Base-by-base conservation (phyloP, 2,797 vertebrate species). In the Pseudochromis fuscus region DNA sequence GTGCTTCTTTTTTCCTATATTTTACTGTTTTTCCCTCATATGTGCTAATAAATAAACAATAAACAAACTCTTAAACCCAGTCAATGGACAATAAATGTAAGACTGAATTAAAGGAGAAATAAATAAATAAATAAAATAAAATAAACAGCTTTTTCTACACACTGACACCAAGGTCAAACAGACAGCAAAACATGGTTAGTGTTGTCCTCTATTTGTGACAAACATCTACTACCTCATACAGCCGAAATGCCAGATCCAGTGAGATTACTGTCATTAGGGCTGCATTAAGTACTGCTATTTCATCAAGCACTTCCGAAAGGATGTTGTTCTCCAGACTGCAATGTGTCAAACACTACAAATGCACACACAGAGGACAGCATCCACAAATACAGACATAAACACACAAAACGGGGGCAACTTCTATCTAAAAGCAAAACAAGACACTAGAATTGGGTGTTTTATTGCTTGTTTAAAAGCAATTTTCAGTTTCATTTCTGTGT, bases 241-340 rank as follows among this genome's bases (percentile, higher is more conserved):
- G 44, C 30, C 52, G 35, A 86, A 79, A 84, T 13, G 73, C 21
- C 72, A 79, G 69, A 75, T 77, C 64, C 50, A 37, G 50, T 40
- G 23, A 81, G 77, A 90, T 91, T 59, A 89, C 79, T 48, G 64
- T 80, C 74, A 89, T 92, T 79, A 80, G 12, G 12, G 58, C 23
- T 37, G 30, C 61, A 62, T 42, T 76, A 78, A 90, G 24, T 38
- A 82, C 83, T 55, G 68, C 87, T 52, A 86, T 90, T 91, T 81
- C 24, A 52, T 69, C 48, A 61, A 68, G 59, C 35, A 51, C 73
- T 77, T 88, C 87, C 19, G 13, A 80, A 68, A 75, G 25, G 77
- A 79, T 62, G 56, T 30, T 50, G 72, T 67, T 67, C 68, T 72
- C 58, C 65, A 50, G 53, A 75, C 51, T 1, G 10, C 44, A 58